Percentiles rank a stretch among this genome's conserved stretches.
Evolutionary conservation across 2,113 vertebrate genomes (phyloP).

Genomic region (Bambusicola thoracicus): DNA sequence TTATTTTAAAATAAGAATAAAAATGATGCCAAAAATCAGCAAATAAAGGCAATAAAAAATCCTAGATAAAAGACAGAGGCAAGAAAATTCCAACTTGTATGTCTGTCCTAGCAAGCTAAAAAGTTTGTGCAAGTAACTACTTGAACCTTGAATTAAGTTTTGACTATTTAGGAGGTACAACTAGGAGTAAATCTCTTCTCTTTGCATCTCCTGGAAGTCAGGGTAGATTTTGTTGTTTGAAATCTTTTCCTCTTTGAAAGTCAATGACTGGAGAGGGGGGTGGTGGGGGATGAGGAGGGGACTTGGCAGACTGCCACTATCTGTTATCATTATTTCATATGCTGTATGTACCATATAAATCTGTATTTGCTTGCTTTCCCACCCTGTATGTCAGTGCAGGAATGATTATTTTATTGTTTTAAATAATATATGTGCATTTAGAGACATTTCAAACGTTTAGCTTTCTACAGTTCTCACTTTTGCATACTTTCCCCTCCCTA

Average conservation of each 20-base stretch:
- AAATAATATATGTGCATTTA: constrained; percentile 47
- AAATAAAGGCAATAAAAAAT: constrained; percentile 70
- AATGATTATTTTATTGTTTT: constrained; percentile 42
- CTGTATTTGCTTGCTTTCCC: constrained; percentile 53
- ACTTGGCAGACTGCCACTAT: constrained; percentile 72
- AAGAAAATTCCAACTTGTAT: not conserved
- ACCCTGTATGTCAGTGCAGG: not conserved
- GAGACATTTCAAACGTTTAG: constrained; percentile 27
- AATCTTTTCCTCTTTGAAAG: constrained; percentile 82
- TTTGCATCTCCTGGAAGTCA: constrained; percentile 65
- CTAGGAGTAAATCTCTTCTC: constrained; percentile 23
- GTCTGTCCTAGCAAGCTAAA: not conserved
- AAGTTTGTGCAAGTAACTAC: constrained; percentile 14
- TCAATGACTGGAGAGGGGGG: constrained; percentile 70
- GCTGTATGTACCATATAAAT: constrained; percentile 64
- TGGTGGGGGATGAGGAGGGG: not conserved
- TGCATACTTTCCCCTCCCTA: constrained; percentile 51
- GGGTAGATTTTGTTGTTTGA: constrained; percentile 77
- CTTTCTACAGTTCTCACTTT: constrained; percentile 43
- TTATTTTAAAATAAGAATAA: constrained; percentile 77
- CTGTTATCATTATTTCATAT: constrained; percentile 70
- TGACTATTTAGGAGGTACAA: constrained; percentile 7
- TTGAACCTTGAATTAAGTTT: constrained; percentile 28
- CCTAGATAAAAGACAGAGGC: constrained; percentile 34
- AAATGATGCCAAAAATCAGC: constrained; percentile 54